These are phyloP conservation scores for Lasioglossum zephyrum DNA, from an alignment of 2,888 invertebrate genomes.

Conservation along the genomic window DNA sequence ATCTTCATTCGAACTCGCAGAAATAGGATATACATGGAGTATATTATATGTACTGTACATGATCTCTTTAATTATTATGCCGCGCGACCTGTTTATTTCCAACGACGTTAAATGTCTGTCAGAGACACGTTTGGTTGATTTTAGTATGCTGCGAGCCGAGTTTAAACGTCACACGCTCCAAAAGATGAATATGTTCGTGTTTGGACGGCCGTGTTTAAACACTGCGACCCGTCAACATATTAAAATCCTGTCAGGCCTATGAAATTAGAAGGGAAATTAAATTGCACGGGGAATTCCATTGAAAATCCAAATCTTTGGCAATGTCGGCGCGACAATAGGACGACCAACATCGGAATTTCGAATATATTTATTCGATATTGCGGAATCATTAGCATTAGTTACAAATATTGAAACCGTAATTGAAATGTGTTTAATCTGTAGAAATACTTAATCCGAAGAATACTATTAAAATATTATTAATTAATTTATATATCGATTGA, in stretches of 20 bases:
- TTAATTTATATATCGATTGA: neutral
- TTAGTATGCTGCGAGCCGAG: constrained; percentile 9
- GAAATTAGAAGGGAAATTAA: constrained; percentile 17
- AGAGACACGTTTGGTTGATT: constrained; percentile 44
- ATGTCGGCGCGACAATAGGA: neutral
- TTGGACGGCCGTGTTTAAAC: constrained; percentile 34
- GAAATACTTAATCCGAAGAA: neutral
- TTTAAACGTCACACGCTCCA: constrained; percentile 30
- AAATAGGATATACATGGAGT: neutral
- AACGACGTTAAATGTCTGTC: constrained; percentile 44
- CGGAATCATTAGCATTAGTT: neutral
- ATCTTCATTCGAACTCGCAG: neutral
- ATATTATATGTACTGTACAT: neutral
- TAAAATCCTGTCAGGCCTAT: constrained; percentile 24
- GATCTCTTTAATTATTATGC: constrained; percentile 3
- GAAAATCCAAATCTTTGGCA: neutral
- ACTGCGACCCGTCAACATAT: constrained; percentile 18
- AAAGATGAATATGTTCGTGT: constrained; percentile 28
- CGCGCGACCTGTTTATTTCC: constrained; percentile 34
- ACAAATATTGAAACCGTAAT: neutral
- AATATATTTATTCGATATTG: neutral
- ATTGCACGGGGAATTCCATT: neutral
- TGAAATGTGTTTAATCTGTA: neutral
- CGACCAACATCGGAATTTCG: neutral
- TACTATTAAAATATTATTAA: neutral